Percentiles rank a stretch among this genome's conserved stretches.
phyloP scores from a whole-genome alignment of 2,113 vertebrate species.

The Empidonax alnorum region DNA sequence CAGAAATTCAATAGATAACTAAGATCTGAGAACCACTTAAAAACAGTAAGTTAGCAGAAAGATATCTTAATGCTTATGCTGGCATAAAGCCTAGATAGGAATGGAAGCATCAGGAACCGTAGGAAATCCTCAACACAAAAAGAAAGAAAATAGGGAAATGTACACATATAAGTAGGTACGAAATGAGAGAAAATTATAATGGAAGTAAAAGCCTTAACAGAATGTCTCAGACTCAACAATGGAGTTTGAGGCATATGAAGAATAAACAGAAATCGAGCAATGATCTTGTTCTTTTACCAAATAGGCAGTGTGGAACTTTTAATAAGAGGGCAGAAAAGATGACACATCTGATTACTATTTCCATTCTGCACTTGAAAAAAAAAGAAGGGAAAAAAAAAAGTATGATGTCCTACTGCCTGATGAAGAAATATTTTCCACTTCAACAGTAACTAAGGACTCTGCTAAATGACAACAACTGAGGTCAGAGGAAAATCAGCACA shows the following conservation, averaged over 20 bases:
- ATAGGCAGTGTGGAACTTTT: not conserved
- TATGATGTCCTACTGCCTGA: not conserved
- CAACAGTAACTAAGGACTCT: not conserved
- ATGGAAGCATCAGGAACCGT: not conserved
- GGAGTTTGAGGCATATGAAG: not conserved
- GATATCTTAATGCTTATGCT: not conserved
- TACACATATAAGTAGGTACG: not conserved
- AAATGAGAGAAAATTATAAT: not conserved
- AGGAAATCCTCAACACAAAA: not conserved
- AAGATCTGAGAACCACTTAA: not conserved
- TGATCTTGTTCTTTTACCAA: not conserved
- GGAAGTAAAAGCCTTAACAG: not conserved
- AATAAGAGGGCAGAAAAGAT: not conserved
- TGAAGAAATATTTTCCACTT: conserved; percentile 10
- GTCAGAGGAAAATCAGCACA: not conserved
- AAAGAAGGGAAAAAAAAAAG: not conserved
- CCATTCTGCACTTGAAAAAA: not conserved
- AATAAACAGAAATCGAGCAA: not conserved
- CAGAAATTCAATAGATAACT: not conserved
- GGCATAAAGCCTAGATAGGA: not conserved
- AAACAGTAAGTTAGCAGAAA: not conserved
- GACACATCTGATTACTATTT: not conserved
- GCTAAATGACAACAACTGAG: not conserved
- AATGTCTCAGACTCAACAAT: not conserved
- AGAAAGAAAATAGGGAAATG: not conserved